These are phyloP conservation scores for Sebastolobus alascanus DNA, from an alignment of 2,797 vertebrate species.

Conservation along the genomic window DNA sequence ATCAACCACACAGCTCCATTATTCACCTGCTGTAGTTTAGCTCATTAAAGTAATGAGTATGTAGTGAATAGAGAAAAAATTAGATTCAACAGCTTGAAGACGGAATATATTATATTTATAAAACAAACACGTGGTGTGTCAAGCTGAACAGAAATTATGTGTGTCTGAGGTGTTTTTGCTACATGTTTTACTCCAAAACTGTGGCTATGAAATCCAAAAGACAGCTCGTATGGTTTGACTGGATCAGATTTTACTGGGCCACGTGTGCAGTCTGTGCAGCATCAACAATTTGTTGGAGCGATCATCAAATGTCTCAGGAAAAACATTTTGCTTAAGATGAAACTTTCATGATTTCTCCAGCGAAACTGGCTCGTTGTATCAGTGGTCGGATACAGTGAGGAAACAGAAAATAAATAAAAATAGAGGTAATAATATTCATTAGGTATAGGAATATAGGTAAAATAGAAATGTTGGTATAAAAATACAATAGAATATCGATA, in stretches of 20 bases:
- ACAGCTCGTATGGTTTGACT: conserved; percentile 59
- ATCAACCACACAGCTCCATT: neutral
- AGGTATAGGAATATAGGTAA: no score
- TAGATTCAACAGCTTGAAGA: neutral
- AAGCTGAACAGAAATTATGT: conserved; percentile 8
- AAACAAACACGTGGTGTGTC: neutral
- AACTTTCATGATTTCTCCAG: no score
- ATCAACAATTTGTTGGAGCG: neutral
- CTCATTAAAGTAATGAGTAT: neutral
- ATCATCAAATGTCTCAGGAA: neutral
- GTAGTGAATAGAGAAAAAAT: neutral
- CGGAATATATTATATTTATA: neutral
- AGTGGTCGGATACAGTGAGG: no score
- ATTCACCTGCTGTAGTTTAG: neutral
- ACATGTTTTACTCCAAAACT: conserved; percentile 67
- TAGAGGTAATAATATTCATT: no score
- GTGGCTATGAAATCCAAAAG: conserved; percentile 81
- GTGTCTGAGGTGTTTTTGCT: conserved; percentile 13
- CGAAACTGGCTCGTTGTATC: no score
- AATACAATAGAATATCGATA: no score
- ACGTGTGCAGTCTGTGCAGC: neutral
- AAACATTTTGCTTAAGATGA: no score
- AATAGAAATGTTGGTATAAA: no score
- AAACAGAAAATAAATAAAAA: no score
- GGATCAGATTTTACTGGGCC: conserved; percentile 20